Conservation (phyloP, 2,113 vertebrate genomes). For the Rhea pennata region DNA sequence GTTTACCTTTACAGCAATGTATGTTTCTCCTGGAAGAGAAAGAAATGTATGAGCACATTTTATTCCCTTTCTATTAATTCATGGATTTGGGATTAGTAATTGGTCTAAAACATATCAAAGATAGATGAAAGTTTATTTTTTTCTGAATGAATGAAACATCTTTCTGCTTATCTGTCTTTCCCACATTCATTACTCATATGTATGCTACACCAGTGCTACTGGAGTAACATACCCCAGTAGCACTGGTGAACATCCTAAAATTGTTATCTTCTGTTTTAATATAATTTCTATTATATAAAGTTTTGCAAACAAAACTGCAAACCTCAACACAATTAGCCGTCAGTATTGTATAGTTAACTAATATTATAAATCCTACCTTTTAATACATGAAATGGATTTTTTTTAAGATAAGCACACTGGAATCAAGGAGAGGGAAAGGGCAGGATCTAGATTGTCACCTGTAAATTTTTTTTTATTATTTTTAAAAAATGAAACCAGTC, state of each 20-base stretch:
- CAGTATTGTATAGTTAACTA: constrained; percentile 31
- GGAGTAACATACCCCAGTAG: too few relatives aligned
- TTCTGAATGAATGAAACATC: not conserved
- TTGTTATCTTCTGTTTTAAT: constrained; percentile 23
- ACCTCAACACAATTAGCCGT: constrained; percentile 34
- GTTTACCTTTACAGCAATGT: not conserved
- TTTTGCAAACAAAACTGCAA: constrained; percentile 53
- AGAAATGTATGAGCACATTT: not conserved
- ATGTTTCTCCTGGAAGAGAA: not conserved
- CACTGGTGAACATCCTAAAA: too few relatives aligned
- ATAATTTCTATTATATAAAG: not conserved
- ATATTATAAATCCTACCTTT: constrained; percentile 5
- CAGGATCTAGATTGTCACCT: not conserved
- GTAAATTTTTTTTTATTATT: constrained; percentile 12
- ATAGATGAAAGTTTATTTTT: not conserved
- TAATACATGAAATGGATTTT: not conserved
- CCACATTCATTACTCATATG: not conserved
- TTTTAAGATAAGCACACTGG: not conserved
- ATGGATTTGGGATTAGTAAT: not conserved
- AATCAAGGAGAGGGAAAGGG: not conserved
- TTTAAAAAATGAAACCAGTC: not conserved
- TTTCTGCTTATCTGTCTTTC: not conserved
- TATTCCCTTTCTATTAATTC: not conserved
- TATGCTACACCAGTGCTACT: not conserved
- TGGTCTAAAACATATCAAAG: not conserved